phyloP scores from a whole-genome alignment of 2,113 vertebrate genomes.

The Xenotilapia leptura region DNA sequence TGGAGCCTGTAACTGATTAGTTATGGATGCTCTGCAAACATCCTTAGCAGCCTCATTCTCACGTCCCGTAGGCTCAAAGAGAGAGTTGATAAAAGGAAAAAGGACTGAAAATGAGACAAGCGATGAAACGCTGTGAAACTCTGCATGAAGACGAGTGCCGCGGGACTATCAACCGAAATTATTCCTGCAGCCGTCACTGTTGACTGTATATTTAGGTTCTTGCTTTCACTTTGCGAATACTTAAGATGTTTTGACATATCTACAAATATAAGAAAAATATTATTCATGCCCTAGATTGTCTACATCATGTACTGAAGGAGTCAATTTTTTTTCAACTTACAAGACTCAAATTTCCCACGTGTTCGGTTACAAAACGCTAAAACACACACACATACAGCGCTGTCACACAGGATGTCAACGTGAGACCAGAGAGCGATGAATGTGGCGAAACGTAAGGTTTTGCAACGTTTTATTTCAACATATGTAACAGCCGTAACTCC shows the following conservation, averaged over 20 bases:
- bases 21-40: not conserved
- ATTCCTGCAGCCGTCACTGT: not conserved
- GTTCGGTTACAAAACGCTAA: not conserved
- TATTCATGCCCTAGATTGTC: not conserved
- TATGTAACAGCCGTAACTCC: not conserved
- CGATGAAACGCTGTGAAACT: not conserved
- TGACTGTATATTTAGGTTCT: not conserved
- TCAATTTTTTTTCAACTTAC: not conserved
- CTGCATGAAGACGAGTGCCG: not conserved
- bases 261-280: not conserved
- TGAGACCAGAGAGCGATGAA: not conserved
- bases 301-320: not conserved
- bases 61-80: not conserved
- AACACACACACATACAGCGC: not conserved
- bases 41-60: not conserved
- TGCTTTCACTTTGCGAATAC: not conserved
- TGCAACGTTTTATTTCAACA: not conserved
- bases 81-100: not conserved
- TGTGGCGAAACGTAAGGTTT: not conserved
- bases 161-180: not conserved
- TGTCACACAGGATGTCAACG: not conserved
- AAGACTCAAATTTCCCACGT: not conserved
- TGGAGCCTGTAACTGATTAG: not conserved
- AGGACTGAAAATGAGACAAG: not conserved
- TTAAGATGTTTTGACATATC: not conserved